Percentiles rank a stretch among this genome's conserved stretches.
Conservation (phyloP, 1,140 invertebrate genomes). For the Mylabris phalerata region DNA sequence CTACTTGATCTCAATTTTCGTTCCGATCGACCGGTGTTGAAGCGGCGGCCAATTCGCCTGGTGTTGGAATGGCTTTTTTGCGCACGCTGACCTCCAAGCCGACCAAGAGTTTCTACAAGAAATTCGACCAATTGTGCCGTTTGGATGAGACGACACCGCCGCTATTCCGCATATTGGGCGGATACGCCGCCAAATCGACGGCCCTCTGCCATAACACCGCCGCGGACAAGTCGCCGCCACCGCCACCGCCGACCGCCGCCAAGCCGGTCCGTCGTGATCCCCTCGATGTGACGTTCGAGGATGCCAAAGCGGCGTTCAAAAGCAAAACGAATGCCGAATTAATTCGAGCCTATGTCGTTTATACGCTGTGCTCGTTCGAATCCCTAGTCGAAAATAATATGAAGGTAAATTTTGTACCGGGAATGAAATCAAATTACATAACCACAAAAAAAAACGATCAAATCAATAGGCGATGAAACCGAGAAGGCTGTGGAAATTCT, state of each 20-base stretch:
- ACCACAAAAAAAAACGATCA: not conserved
- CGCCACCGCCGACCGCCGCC: no score
- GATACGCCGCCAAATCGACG: constrained; percentile 26
- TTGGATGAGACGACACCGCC: constrained; percentile 24
- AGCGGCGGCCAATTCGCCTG: no score
- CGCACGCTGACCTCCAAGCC: constrained; percentile 36
- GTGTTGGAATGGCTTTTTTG: constrained; percentile 43
- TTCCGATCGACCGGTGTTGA: no score
- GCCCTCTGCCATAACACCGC: constrained; percentile 20
- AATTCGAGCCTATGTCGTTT: constrained; percentile 85
- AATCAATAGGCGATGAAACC: no score
- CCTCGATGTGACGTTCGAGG: constrained; percentile 81
- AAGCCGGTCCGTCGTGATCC: constrained; percentile 54
- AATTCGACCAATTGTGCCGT: constrained; percentile 31
- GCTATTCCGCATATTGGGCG: not conserved
- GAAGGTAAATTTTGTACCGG: constrained; percentile 54
- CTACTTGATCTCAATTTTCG: no score
- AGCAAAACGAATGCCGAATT: constrained; percentile 95
- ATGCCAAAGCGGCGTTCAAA: constrained; percentile 75
- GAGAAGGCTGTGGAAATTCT: not conserved
- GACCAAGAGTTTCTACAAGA: constrained; percentile 31
- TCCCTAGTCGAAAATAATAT: constrained; percentile 91
- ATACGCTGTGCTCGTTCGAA: constrained; percentile 85
- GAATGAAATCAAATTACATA: constrained; percentile 37
- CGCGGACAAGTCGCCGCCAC: constrained; percentile 15